These are phyloP conservation scores for Cataglyphis albicans DNA, from an alignment of 2,888 invertebrate species.

Conservation along the genomic window DNA sequence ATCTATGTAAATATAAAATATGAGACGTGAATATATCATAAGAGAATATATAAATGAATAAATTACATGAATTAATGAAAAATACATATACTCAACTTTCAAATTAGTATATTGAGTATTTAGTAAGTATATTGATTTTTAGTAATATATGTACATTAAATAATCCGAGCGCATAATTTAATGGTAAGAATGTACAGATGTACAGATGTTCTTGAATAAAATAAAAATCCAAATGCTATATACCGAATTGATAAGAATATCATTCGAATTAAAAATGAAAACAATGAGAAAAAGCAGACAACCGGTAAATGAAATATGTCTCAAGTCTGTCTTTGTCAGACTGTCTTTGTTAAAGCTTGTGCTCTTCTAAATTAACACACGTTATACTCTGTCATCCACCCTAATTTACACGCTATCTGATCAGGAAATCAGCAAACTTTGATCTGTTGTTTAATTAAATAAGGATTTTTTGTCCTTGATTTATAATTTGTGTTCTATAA, in stretches of 20 bases:
- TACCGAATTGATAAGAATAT: background rate
- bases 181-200: background rate
- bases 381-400: slow-evolving; percentile 24
- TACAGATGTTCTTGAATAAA: background rate
- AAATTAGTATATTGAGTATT: background rate
- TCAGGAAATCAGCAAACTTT: slow-evolving; percentile 32
- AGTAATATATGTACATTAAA: background rate
- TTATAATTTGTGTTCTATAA: background rate
- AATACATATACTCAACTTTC: background rate
- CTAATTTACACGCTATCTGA: slow-evolving; percentile 28
- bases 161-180: background rate
- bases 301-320: background rate
- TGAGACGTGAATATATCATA: background rate
- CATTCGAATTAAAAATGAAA: background rate
- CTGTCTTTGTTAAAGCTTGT: background rate
- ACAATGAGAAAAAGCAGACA: background rate
- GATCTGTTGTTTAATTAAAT: background rate
- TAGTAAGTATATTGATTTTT: background rate
- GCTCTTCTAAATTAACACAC: background rate
- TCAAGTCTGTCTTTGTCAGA: background rate
- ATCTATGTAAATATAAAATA: background rate
- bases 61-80: background rate
- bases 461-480: background rate
- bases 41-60: background rate
- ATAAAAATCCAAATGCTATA: background rate